Percentiles rank a stretch among this genome's conserved stretches.
phyloP scores from a whole-genome alignment of 2,888 invertebrate species.

The Dryococelus australis region DNA sequence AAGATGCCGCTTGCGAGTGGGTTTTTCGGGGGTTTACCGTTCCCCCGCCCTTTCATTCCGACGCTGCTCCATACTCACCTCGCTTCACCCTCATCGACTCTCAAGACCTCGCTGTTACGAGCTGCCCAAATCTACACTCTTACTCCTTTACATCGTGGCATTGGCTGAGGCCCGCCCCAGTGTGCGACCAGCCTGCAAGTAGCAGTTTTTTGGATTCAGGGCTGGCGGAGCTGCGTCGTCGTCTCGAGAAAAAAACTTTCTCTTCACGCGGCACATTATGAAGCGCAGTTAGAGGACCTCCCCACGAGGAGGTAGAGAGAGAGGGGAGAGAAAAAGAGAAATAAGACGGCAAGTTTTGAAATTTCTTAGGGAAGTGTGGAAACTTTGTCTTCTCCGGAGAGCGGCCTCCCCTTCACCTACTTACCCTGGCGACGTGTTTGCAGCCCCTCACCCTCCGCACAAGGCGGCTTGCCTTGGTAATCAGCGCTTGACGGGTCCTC shows the following conservation, averaged over 20 bases:
- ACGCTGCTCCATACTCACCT: no score
- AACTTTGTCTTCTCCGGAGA: constrained; percentile 6
- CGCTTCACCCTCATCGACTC: no score
- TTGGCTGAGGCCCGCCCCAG: not conserved
- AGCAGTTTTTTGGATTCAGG: not conserved
- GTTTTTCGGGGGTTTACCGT: no score
- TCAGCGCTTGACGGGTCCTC: constrained; percentile 16
- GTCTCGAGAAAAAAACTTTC: not conserved
- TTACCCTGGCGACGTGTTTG: not conserved
- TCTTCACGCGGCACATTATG: not conserved
- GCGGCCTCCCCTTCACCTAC: constrained; percentile 4
- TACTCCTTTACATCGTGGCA: no score
- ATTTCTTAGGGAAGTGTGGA: not conserved
- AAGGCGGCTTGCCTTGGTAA: not conserved
- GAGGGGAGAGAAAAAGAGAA: not conserved
- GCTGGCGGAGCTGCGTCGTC: not conserved
- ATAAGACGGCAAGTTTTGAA: constrained; percentile 11
- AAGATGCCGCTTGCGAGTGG: no score
- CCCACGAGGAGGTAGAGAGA: not conserved
- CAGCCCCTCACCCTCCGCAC: not conserved
- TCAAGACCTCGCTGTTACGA: no score
- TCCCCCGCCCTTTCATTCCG: no score
- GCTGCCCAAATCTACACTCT: no score
- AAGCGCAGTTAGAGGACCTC: not conserved
- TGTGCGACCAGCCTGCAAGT: not conserved